A percentile compares a stretch with the other conserved stretches of the same genome.
Evolutionary conservation across 2,113 vertebrate genomes (phyloP).

Genomic region (Aegithalos caudatus): DNA sequence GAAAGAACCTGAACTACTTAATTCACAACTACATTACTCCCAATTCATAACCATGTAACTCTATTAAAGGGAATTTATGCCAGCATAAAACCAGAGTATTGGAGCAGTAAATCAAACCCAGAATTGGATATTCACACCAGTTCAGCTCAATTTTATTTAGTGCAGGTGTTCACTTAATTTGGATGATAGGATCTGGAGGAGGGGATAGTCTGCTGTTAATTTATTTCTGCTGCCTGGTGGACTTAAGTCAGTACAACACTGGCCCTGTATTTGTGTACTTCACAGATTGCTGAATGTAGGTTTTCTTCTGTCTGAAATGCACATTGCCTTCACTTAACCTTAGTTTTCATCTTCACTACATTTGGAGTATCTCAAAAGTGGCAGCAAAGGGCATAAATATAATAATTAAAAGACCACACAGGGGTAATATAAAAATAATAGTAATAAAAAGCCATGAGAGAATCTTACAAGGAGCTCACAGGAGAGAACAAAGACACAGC

Average conservation of each 20-base stretch:
- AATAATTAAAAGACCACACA: slow-evolving; percentile 12
- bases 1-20: not conserved
- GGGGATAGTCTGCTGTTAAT: not conserved
- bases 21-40: not conserved
- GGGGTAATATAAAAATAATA: not conserved
- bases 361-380: not conserved
- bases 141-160: slow-evolving; percentile 26
- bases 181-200: not conserved
- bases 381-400: not conserved
- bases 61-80: slow-evolving; percentile 23
- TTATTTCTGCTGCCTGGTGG: not conserved
- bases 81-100: not conserved
- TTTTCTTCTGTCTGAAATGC: not conserved
- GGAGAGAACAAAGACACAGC: slow-evolving; percentile 16
- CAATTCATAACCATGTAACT: not conserved
- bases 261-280: not conserved
- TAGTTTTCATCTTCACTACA: not conserved
- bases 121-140: not conserved
- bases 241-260: not conserved
- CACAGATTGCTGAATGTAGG: not conserved
- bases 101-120: not conserved
- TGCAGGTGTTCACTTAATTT: slow-evolving; percentile 35
- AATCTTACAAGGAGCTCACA: not conserved
- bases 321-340: not conserved
- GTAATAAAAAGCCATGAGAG: not conserved